phyloP scores from a whole-genome alignment of 2,113 vertebrate species.

The Nestor notabilis region DNA sequence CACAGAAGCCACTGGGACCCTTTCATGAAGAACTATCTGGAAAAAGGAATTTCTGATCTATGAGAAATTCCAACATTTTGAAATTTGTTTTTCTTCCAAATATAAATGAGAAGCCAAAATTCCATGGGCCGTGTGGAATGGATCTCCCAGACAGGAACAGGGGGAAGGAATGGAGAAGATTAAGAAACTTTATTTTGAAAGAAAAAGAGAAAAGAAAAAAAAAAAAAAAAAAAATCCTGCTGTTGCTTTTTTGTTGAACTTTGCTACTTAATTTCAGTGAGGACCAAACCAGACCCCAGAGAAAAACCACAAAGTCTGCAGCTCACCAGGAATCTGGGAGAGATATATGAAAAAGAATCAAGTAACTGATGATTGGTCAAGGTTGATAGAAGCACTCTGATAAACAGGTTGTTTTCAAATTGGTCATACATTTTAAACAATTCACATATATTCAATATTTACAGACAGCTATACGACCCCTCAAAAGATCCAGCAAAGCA shows the following conservation, averaged over 20 bases:
- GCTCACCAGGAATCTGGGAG: neutral
- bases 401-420: neutral
- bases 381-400: neutral
- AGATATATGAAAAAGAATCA: neutral
- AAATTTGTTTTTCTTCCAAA: slow-evolving; percentile 12
- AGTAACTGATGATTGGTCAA: neutral
- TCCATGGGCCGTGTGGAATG: slow-evolving; percentile 8
- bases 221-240: neutral
- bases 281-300: neutral
- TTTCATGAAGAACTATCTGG: neutral
- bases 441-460: neutral
- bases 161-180: neutral
- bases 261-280: neutral
- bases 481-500: neutral
- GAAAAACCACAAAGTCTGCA: neutral
- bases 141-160: neutral
- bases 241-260: neutral
- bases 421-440: neutral
- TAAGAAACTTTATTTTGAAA: neutral
- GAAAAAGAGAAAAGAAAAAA: neutral
- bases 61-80: slow-evolving; percentile 24
- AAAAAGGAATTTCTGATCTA: slow-evolving; percentile 7
- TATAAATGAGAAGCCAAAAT: neutral
- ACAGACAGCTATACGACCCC: neutral
- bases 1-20: neutral